Percentiles rank a stretch among this genome's conserved stretches.
Conservation (phyloP, 64 coral and sea anemone species). For the Catalaphyllia jardinei region DNA sequence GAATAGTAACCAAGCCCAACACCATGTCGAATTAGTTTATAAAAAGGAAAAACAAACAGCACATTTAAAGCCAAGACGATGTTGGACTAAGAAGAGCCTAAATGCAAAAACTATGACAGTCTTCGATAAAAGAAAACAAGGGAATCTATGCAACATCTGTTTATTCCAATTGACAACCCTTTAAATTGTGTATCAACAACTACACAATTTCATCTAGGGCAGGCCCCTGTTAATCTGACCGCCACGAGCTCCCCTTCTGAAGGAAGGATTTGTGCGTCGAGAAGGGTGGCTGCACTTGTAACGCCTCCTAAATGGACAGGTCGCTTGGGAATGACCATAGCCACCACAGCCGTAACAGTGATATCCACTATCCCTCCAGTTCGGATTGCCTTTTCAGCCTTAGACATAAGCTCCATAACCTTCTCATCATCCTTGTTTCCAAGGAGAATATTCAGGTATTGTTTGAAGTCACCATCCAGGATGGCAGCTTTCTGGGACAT, state of each 20-base stretch:
- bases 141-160: neutral
- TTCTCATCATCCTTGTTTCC: constrained; percentile 46
- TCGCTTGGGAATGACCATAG: constrained; percentile 25
- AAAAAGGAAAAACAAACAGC: too few relatives aligned
- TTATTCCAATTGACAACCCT: neutral
- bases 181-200: neutral
- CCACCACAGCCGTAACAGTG: constrained; percentile 5
- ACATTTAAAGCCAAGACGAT: too few relatives aligned
- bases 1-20: too few relatives aligned
- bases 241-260: neutral
- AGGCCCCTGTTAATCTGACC: neutral
- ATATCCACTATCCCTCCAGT: constrained; percentile 6
- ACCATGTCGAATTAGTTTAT: too few relatives aligned
- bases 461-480: constrained; percentile 16
- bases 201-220: neutral
- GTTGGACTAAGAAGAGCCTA: neutral
- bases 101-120: neutral
- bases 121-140: neutral
- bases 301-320: constrained; percentile 36
- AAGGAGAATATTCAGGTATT: constrained; percentile 38
- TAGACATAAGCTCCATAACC: constrained; percentile 40
- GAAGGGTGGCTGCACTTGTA: constrained; percentile 15
- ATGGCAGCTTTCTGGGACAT: constrained; percentile 35
- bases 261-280: neutral
- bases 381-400: constrained; percentile 36